A percentile compares a stretch with the other conserved stretches of the same genome.
Conservation (phyloP, 2,113 vertebrate species). For the Podarcis raffonei region DNA sequence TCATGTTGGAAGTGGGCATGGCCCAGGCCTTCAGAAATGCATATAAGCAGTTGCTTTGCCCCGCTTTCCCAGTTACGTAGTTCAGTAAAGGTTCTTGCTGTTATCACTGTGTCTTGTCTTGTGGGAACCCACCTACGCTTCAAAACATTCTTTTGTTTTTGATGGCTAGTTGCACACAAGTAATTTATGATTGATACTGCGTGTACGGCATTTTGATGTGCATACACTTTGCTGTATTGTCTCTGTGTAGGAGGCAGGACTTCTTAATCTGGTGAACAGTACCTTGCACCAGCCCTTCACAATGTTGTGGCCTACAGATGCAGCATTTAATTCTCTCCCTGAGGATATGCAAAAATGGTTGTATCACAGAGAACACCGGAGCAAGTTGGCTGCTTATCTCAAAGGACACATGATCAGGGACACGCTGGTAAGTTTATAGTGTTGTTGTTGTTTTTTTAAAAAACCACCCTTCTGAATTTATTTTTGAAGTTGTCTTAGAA, state of each 20-base stretch:
- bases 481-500: neutral
- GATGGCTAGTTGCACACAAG: neutral
- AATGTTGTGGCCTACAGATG: constrained; percentile 92
- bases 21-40: too few relatives aligned
- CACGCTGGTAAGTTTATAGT: constrained; percentile 70
- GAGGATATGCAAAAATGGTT: constrained; percentile 83
- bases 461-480: neutral
- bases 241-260: constrained; percentile 76
- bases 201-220: neutral
- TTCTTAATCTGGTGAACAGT: constrained; percentile 80
- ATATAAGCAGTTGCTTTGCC: too few relatives aligned
- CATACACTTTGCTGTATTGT: constrained; percentile 1
- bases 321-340: constrained; percentile 78
- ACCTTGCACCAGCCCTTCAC: constrained; percentile 84
- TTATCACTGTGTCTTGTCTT: too few relatives aligned
- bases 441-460: neutral
- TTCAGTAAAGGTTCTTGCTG: too few relatives aligned
- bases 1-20: too few relatives aligned
- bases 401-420: constrained; percentile 88
- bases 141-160: neutral
- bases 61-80: too few relatives aligned
- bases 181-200: neutral
- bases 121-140: too few relatives aligned
- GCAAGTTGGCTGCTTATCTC: constrained; percentile 82
- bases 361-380: constrained; percentile 82